Conservation (phyloP, 2,797 vertebrate genomes). For the Hephaestus fuliginosus region DNA sequence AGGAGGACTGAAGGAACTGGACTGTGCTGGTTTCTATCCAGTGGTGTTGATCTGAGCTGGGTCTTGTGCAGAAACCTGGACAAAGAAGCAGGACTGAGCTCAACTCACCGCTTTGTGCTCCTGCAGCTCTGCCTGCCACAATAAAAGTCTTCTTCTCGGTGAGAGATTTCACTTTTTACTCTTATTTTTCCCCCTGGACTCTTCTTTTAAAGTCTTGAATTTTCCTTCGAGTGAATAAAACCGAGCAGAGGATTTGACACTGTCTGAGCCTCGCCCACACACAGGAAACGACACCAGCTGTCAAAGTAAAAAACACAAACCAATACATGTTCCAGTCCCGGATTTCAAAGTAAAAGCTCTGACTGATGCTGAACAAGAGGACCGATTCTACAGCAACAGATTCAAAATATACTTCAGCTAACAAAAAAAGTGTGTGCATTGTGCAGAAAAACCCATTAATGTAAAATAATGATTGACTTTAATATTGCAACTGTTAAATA, state of each 20-base stretch:
- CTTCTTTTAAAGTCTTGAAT: rapidly evolving
- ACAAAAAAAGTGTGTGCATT: not conserved
- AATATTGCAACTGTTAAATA: not conserved
- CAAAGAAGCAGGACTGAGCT: slow-evolving; percentile 51
- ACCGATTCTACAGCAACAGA: no score
- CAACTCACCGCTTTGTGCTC: slow-evolving; percentile 54
- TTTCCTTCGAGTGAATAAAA: not conserved
- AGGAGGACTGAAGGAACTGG: no score
- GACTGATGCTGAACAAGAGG: no score
- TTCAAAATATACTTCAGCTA: not conserved
- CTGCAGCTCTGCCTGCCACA: not conserved
- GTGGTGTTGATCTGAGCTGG: not conserved
- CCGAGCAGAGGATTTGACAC: not conserved
- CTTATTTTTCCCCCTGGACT: not conserved
- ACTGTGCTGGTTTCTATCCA: no score
- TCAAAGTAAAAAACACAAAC: not conserved
- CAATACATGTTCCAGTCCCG: not conserved
- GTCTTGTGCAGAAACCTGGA: not conserved
- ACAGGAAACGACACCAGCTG: slow-evolving; percentile 8
- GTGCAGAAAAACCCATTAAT: not conserved
- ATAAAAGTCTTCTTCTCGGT: not conserved
- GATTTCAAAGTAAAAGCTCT: slow-evolving; percentile 45
- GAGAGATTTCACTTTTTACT: rapidly evolving
- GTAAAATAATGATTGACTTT: not conserved
- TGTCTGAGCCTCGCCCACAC: slow-evolving; percentile 36